phyloP scores from a whole-genome alignment of 1,140 invertebrate genomes.

The Nasonia longicornis region DNA sequence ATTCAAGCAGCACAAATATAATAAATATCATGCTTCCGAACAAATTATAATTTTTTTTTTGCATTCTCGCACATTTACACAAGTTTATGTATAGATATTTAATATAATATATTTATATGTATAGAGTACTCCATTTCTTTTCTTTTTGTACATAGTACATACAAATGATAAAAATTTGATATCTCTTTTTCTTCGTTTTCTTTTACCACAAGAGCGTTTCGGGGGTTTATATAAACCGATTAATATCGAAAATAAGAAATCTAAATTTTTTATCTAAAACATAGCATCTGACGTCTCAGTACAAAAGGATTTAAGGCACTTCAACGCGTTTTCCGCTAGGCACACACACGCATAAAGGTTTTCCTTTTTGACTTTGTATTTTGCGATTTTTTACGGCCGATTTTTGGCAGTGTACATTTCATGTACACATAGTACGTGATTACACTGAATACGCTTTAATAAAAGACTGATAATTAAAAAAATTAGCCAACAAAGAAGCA shows the following conservation, averaged over 20 bases:
- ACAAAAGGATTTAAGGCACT: slow-evolving; percentile 40
- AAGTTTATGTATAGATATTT: slow-evolving; percentile 34
- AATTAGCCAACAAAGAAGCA: slow-evolving; percentile 35
- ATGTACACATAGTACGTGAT: slow-evolving; percentile 24
- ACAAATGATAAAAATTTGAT: slow-evolving; percentile 56
- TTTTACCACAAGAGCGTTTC: slow-evolving; percentile 41
- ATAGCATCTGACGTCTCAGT: slow-evolving; percentile 39
- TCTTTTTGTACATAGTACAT: slow-evolving; percentile 65
- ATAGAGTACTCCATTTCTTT: slow-evolving; percentile 47
- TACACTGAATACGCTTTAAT: neutral
- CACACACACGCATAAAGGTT: slow-evolving; percentile 17
- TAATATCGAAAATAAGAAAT: slow-evolving; percentile 41
- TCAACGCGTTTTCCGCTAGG: neutral
- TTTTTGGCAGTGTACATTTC: slow-evolving; percentile 30
- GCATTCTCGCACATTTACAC: slow-evolving; percentile 31
- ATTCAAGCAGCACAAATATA: slow-evolving; percentile 32
- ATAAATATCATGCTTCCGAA: slow-evolving; percentile 8
- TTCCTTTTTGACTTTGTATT: neutral
- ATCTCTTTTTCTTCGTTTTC: slow-evolving; percentile 42
- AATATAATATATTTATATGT: slow-evolving; percentile 33
- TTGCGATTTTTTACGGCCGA: neutral
- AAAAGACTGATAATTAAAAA: slow-evolving; percentile 34
- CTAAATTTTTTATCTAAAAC: slow-evolving; percentile 46
- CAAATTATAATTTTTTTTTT: neutral
- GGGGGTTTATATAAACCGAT: slow-evolving; percentile 33